Evolutionary conservation across 2,113 vertebrate genomes (phyloP).

Genomic region (Stercorarius parasiticus): DNA sequence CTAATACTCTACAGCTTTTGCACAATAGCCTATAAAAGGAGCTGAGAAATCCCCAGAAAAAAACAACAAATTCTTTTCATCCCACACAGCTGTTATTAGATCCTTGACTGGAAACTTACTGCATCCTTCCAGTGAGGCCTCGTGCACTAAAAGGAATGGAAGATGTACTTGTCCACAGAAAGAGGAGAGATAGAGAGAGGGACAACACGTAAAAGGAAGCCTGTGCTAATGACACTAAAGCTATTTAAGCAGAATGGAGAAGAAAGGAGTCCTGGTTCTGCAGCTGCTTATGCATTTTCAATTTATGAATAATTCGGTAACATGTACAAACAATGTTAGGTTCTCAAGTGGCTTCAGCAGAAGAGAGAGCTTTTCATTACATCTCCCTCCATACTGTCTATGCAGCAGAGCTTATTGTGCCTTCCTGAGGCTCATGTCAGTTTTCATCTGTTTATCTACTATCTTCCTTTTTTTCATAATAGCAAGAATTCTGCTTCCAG

Average conservation of each 20-base stretch:
- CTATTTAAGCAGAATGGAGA: background rate
- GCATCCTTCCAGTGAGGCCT: background rate
- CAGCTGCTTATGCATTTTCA: background rate
- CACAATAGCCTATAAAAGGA: background rate
- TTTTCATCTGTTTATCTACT: conserved; percentile 18
- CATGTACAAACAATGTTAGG: background rate
- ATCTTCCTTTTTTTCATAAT: background rate
- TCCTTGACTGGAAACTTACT: background rate
- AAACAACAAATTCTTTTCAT: background rate
- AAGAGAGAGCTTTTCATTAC: background rate
- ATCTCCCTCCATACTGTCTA: background rate
- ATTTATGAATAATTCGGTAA: background rate
- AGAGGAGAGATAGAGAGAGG: background rate
- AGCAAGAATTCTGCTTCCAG: conserved; percentile 1
- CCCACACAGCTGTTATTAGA: background rate
- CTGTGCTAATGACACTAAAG: background rate
- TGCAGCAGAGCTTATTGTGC: background rate
- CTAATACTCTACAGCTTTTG: background rate
- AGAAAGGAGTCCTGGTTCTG: background rate
- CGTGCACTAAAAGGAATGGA: background rate
- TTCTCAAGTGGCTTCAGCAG: background rate
- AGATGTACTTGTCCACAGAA: background rate
- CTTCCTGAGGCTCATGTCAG: background rate
- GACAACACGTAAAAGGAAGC: background rate
- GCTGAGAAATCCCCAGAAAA: background rate